These are phyloP conservation scores for Hiodon tergisus DNA, from an alignment of 2,113 vertebrate species.

Conservation along the genomic window DNA sequence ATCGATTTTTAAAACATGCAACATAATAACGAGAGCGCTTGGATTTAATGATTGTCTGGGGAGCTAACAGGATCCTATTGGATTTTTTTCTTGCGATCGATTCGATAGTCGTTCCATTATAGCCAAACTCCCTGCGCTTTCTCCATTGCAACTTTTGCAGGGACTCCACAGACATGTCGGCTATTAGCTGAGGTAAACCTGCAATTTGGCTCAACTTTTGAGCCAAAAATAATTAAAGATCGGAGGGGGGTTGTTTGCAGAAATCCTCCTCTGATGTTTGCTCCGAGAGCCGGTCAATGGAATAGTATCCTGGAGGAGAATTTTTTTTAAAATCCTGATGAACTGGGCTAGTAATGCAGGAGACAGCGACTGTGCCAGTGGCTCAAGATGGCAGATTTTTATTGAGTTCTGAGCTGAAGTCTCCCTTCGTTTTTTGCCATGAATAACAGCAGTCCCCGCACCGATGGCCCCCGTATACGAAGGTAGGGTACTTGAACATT, in stretches of 20 bases:
- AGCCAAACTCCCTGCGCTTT: constrained; percentile 72
- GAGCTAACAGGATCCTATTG: background rate
- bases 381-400: constrained; percentile 94
- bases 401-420: constrained; percentile 80
- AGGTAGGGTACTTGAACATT: constrained; percentile 66
- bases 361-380: constrained; percentile 74
- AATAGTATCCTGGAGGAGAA: constrained; percentile 55
- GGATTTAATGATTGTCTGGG: background rate
- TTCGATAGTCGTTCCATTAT: constrained; percentile 75
- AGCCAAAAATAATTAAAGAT: constrained; percentile 41
- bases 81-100: constrained; percentile 54
- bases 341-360: constrained; percentile 80
- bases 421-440: constrained; percentile 78
- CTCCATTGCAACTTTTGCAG: constrained; percentile 86
- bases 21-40: background rate
- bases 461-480: constrained; percentile 95
- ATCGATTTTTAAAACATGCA: background rate
- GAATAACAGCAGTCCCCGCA: constrained; percentile 85
- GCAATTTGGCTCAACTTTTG: constrained; percentile 57
- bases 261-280: constrained; percentile 16
- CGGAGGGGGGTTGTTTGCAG: constrained; percentile 30
- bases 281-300: constrained; percentile 35
- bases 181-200: constrained; percentile 72
- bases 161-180: constrained; percentile 82
- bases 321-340: constrained; percentile 63